Evolutionary conservation across 2,888 invertebrate genomes (phyloP).

Genomic region (Melipona bicolor): DNA sequence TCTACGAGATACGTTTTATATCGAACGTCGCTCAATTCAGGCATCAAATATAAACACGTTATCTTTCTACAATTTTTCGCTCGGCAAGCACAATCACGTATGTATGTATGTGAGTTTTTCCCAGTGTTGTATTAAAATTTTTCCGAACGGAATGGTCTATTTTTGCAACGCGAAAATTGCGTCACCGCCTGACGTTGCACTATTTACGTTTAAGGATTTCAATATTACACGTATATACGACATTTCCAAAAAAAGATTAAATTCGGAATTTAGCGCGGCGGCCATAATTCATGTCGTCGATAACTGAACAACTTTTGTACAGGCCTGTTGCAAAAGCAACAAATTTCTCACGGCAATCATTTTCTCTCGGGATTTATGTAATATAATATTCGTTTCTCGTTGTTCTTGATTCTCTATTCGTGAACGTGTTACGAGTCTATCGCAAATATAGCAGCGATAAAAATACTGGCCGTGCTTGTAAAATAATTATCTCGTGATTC

Average conservation of each 20-base stretch:
- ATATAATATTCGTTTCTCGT: constrained; percentile 54
- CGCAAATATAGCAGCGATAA: constrained; percentile 48
- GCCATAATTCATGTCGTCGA: constrained; percentile 54
- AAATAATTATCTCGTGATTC: constrained; percentile 54
- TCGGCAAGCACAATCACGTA: not conserved
- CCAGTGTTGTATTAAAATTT: constrained; percentile 24
- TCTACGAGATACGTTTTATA: constrained; percentile 25
- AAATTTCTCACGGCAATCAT: constrained; percentile 55
- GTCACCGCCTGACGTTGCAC: constrained; percentile 19
- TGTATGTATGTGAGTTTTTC: not conserved
- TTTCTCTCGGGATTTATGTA: constrained; percentile 51
- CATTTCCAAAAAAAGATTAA: constrained; percentile 47
- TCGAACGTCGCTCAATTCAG: constrained; percentile 18
- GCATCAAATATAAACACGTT: constrained; percentile 20
- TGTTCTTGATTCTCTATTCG: constrained; percentile 48
- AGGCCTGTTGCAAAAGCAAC: constrained; percentile 39
- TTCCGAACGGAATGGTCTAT: constrained; percentile 38
- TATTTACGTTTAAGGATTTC: constrained; percentile 59
- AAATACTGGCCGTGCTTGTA: constrained; percentile 44
- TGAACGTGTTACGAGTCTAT: constrained; percentile 15
- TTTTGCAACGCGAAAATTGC: constrained; percentile 43
- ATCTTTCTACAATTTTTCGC: not conserved
- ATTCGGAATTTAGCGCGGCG: constrained; percentile 39
- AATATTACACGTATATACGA: constrained; percentile 41
- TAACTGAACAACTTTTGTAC: constrained; percentile 40